Evolutionary conservation across 2,113 vertebrate genomes (phyloP).

Genomic region (Mirza zaza): DNA sequence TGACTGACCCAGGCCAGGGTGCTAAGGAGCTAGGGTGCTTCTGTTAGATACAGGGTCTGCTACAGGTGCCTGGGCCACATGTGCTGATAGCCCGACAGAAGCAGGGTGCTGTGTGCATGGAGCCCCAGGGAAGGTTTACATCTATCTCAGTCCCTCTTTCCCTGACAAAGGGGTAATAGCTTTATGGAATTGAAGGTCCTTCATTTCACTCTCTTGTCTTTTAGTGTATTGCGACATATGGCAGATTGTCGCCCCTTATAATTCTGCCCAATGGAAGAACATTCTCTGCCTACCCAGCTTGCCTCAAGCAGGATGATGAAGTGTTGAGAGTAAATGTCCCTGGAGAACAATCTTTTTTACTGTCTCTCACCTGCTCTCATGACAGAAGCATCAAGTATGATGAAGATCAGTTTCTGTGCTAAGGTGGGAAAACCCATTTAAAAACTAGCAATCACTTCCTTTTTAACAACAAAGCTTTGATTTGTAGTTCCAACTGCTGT

Average conservation of each 20-base stretch:
- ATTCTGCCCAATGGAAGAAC: neutral
- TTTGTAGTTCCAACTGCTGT: neutral
- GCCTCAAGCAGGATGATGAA: conserved; percentile 47
- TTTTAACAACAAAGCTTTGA: conserved; percentile 43
- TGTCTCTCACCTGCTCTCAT: neutral
- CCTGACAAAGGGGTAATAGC: neutral
- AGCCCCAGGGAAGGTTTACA: neutral
- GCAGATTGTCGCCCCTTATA: neutral
- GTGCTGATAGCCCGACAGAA: neutral
- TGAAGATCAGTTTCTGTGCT: conserved; percentile 43
- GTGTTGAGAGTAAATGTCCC: conserved; percentile 44
- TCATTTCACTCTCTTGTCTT: conserved; percentile 27
- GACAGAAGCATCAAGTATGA: conserved; percentile 42
- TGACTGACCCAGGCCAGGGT: neutral
- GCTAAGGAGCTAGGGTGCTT: neutral
- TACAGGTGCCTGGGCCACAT: neutral
- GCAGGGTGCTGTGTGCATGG: neutral
- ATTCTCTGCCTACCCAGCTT: neutral
- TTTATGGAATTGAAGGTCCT: neutral
- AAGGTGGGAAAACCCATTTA: conserved; percentile 59
- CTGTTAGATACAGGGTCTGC: neutral
- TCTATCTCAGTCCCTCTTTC: neutral
- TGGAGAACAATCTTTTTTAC: neutral
- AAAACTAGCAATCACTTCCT: conserved; percentile 47
- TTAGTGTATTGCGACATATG: conserved; percentile 33